Percentiles rank a stretch among this genome's conserved stretches.
phyloP scores from a whole-genome alignment of 1,140 invertebrate species.

The Zaprionus capensis region DNA sequence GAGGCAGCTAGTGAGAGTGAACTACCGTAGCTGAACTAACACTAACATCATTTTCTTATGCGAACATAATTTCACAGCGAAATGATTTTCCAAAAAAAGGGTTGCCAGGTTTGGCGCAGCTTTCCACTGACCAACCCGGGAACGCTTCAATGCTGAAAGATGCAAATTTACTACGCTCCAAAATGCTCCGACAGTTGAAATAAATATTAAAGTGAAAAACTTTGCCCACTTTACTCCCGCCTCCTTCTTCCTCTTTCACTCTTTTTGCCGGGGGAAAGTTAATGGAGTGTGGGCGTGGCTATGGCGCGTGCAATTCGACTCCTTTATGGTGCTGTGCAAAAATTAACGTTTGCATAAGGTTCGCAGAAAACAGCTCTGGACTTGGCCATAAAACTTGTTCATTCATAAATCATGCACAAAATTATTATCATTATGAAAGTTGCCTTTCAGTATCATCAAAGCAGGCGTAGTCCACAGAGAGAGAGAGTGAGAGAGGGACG shows the following conservation, averaged over 20 bases:
- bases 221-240: constrained; percentile 14
- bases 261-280: constrained; percentile 10
- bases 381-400: constrained; percentile 75
- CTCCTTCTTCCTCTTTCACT: constrained; percentile 6
- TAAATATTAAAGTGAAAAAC: constrained; percentile 82
- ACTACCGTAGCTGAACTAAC: neutral
- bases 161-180: constrained; percentile 76
- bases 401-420: constrained; percentile 82
- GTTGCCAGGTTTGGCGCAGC: constrained; percentile 30
- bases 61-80: constrained; percentile 78
- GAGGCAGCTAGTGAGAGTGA: neutral
- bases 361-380: constrained; percentile 41
- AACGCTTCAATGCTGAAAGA: constrained; percentile 73
- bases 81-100: constrained; percentile 71
- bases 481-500: neutral
- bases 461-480: neutral
- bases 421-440: constrained; percentile 83
- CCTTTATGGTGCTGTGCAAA: constrained; percentile 45
- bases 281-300: constrained; percentile 39
- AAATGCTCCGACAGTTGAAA: constrained; percentile 73
- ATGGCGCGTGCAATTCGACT: constrained; percentile 30
- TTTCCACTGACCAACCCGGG: constrained; percentile 19
- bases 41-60: constrained; percentile 27
- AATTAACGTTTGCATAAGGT: constrained; percentile 78
- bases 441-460: constrained; percentile 73